A percentile compares a stretch with the other conserved stretches of the same genome.
phyloP scores from a whole-genome alignment of 2,797 vertebrate genomes.

The Champsocephalus gunnari region DNA sequence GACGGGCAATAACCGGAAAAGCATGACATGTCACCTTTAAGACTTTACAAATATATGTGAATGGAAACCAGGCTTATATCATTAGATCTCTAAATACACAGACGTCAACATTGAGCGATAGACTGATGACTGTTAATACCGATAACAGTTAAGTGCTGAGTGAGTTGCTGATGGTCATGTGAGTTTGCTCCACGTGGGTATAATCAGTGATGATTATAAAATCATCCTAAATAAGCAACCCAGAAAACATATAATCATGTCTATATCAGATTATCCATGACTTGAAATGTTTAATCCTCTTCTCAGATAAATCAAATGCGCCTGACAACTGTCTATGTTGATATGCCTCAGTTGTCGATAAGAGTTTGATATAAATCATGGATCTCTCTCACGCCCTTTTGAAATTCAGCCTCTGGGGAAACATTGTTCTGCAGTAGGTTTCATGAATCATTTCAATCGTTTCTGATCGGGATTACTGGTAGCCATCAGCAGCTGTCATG shows the following conservation, averaged over 20 bases:
- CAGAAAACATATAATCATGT: neutral
- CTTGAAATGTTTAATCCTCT: constrained; percentile 39
- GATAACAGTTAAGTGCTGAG: neutral
- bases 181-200: neutral
- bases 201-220: neutral
- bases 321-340: constrained; percentile 14
- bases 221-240: neutral
- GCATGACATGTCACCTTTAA: no score
- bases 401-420: constrained; percentile 38
- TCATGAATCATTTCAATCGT: constrained; percentile 52
- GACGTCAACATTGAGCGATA: neutral
- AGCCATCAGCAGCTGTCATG: constrained; percentile 41
- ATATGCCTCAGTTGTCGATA: constrained; percentile 19
- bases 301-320: constrained; percentile 18
- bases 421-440: constrained; percentile 29
- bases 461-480: constrained; percentile 53
- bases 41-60: no score
- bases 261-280: constrained; percentile 12
- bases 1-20: no score
- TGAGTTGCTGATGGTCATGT: neutral
- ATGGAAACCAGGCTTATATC: neutral
- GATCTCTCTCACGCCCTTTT: constrained; percentile 35
- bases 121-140: no score
- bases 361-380: constrained; percentile 44
- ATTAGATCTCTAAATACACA: neutral